A percentile compares a stretch with the other conserved stretches of the same genome.
phyloP scores from a whole-genome alignment of 2,888 invertebrate species.

The Tetrapedia diversipes region DNA sequence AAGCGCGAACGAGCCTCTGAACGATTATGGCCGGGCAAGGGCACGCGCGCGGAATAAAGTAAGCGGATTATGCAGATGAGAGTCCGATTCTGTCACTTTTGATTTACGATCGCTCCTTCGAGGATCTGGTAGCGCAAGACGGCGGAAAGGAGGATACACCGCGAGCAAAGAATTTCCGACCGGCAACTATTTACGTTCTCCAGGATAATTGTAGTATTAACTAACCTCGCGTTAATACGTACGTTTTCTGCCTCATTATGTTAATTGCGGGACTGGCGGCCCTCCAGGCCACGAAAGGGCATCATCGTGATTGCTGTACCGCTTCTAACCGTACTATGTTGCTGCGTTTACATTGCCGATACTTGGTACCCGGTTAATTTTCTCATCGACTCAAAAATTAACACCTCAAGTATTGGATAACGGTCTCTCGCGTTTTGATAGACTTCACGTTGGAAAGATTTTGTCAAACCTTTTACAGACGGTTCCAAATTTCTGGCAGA shows the following conservation, averaged over 20 bases:
- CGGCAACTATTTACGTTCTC: conserved; percentile 73
- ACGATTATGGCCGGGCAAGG: conserved; percentile 34
- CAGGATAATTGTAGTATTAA: conserved; percentile 76
- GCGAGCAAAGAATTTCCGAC: conserved; percentile 38
- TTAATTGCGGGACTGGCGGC: conserved; percentile 73
- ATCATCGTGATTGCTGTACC: conserved; percentile 5
- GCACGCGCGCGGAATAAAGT: conserved; percentile 65
- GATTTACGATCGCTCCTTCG: conserved; percentile 59
- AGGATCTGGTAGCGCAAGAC: conserved; percentile 8
- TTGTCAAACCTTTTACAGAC: no score
- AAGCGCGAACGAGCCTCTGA: conserved; percentile 31
- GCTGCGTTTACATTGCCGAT: no score
- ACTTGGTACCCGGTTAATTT: no score
- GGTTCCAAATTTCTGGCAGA: no score
- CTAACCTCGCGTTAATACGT: conserved; percentile 77
- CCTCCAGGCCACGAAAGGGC: conserved; percentile 67
- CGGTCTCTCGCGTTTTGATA: no score
- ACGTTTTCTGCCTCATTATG: conserved; percentile 77
- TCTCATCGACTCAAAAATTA: no score
- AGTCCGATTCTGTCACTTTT: conserved; percentile 68
- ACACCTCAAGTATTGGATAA: no score
- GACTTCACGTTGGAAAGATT: no score
- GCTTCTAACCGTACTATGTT: no score
- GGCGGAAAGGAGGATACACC: neutral
- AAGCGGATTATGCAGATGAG: conserved; percentile 67